phyloP scores from a whole-genome alignment of 2,797 vertebrate genomes.

The Sebastes melanostomus region DNA sequence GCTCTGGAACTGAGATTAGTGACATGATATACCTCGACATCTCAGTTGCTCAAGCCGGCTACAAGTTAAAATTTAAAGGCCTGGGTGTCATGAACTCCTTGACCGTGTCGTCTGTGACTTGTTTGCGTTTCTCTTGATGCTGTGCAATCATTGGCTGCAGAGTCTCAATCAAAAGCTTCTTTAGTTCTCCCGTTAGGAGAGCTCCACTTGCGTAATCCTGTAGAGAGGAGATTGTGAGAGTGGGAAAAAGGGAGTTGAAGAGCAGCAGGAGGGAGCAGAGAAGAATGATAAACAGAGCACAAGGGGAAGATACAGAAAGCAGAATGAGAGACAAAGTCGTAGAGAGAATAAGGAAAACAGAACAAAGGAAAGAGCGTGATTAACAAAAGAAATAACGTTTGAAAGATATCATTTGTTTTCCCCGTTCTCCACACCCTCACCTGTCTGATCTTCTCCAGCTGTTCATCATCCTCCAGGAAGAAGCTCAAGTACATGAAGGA shows the following conservation, averaged over 20 bases:
- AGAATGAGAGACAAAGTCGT: neutral
- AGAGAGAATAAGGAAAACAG: neutral
- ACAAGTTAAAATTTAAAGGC: constrained; percentile 87
- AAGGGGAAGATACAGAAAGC: neutral
- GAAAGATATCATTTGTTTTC: neutral
- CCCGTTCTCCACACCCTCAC: constrained; percentile 70
- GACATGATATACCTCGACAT: neutral
- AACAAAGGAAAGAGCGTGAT: neutral
- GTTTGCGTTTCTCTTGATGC: constrained; percentile 92
- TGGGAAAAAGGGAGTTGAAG: neutral
- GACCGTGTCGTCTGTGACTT: constrained; percentile 88
- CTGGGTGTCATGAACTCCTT: constrained; percentile 93
- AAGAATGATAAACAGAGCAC: neutral
- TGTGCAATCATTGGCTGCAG: constrained; percentile 91
- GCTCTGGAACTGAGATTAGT: neutral
- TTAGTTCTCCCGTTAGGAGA: constrained; percentile 94
- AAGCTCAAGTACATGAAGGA: constrained; percentile 98
- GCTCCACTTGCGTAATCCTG: constrained; percentile 94
- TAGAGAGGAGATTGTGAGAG: neutral
- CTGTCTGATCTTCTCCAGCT: constrained; percentile 92
- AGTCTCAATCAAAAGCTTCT: constrained; percentile 92
- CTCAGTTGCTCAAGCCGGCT: constrained; percentile 39
- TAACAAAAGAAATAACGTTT: neutral
- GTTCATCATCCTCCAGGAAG: constrained; percentile 96
- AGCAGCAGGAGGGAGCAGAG: neutral